Base-by-base conservation (phyloP, 2,888 invertebrate genomes). In the Heliothis peltigera region DNA sequence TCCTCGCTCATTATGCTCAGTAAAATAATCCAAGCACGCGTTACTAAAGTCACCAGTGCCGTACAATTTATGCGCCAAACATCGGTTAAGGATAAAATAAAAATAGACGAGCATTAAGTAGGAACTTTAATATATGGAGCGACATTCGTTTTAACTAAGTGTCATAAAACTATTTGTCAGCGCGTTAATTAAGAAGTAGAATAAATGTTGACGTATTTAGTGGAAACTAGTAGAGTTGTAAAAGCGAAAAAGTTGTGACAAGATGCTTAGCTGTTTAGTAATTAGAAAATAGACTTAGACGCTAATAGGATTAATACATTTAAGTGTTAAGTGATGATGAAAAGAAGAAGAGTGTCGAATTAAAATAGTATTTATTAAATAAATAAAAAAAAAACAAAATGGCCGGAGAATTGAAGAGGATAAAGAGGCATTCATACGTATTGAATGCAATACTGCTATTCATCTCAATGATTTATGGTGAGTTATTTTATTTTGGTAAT, bases 121-220 rank as follows among this genome's bases (percentile, higher is more conserved):
- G 83, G 84, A 86, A 87, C 85, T 87, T 80, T 85, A 88, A 91
- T 90, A 87, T 89, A 92, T 85, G 88, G 84, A 80, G 84, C 75
- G 88, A 85, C 91, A 90, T 90, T 89, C 84, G 87, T 90, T 90
- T 90, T 83, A 88, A 83, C 79, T 84, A 82, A 85, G 87, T 91
- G 91, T 89, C 91, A 85, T 91, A 89, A 87, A 85, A 87, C 87
- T 86, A 92, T 94, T 92, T 92, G 93, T 94, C 92, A 91, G 86
- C 91, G 88, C 82, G 89, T 91, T 93, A 91, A 92, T 92, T 90
- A 89, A 75, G 76, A 75, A 83, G 81, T 85, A 82, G 87, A 87
- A 89, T 89, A 87, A 87, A 89, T 87, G 90, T 86, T 91, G 92
- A 92, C 89, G 89, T 89, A 89, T 91, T 91, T 91, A 91, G 85